Conservation (phyloP, 1,140 invertebrate species). For the Pogonomyrmex californicus region DNA sequence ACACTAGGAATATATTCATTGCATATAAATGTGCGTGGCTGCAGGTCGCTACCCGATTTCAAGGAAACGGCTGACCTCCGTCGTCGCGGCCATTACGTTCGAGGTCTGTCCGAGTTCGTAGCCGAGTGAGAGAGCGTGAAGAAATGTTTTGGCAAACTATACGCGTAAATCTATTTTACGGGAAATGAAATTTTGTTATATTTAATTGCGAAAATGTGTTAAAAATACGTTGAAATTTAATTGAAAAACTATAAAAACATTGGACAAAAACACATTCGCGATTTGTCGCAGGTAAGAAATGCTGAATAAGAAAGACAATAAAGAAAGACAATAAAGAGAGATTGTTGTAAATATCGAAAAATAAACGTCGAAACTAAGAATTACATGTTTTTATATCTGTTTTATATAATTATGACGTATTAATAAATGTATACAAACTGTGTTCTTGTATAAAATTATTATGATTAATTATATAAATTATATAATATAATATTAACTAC, state of each 20-base stretch:
- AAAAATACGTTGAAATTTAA: background rate
- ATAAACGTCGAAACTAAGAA: background rate
- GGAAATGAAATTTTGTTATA: background rate
- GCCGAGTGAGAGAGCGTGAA: slow-evolving; percentile 44
- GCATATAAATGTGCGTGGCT: slow-evolving; percentile 76
- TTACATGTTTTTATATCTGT: slow-evolving; percentile 4
- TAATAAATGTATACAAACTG: background rate
- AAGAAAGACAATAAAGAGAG: background rate
- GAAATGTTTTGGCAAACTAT: slow-evolving; percentile 38
- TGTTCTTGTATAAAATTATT: background rate
- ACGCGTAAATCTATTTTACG: slow-evolving; percentile 18
- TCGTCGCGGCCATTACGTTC: slow-evolving; percentile 71
- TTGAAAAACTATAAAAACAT: background rate
- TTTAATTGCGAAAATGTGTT: background rate
- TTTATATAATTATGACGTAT: slow-evolving; percentile 3
- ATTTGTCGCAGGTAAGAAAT: background rate
- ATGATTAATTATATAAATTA: background rate
- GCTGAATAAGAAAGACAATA: too few relatives aligned
- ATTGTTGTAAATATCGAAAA: background rate
- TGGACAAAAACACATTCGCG: background rate
- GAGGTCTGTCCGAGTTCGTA: slow-evolving; percentile 67
- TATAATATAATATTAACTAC: background rate
- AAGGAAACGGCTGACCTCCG: slow-evolving; percentile 78
- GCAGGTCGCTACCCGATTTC: slow-evolving; percentile 78
- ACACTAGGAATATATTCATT: slow-evolving; percentile 69